A percentile compares a stretch with the other conserved stretches of the same genome.
Evolutionary conservation across 2,888 invertebrate genomes (phyloP).

Genomic region (Amaurobius ferox): DNA sequence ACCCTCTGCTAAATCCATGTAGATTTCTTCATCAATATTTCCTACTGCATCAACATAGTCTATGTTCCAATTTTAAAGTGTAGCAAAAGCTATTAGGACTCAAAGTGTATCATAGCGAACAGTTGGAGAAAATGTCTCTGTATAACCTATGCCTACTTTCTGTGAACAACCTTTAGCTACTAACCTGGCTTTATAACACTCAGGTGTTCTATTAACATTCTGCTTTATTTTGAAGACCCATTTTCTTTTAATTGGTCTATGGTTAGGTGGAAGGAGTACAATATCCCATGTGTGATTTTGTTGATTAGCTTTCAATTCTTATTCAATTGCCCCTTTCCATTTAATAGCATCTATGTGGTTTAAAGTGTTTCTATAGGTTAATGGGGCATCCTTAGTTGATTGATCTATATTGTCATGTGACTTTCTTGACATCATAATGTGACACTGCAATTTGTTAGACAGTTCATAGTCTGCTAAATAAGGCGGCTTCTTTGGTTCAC

Average conservation of each 20-base stretch:
- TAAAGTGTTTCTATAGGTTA: too few species aligned
- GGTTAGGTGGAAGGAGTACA: constrained; percentile 57
- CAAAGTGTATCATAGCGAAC: constrained; percentile 70
- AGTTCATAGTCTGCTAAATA: too few species aligned
- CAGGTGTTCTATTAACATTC: constrained; percentile 63
- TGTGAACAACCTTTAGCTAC: constrained; percentile 74
- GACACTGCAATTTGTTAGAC: too few species aligned
- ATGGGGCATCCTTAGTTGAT: too few species aligned
- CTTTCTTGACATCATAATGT: too few species aligned
- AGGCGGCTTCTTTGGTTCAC: too few species aligned
- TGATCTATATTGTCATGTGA: too few species aligned
- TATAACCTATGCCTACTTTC: constrained; percentile 70
- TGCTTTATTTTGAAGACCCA: constrained; percentile 74
- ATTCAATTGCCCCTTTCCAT: too few species aligned
- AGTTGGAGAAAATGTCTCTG: constrained; percentile 74
- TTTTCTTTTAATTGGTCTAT: constrained; percentile 70
- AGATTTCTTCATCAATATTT: constrained; percentile 70
- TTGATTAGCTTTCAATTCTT: too few species aligned
- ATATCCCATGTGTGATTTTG: constrained; percentile 73
- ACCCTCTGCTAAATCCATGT: constrained; percentile 40
- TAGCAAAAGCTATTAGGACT: constrained; percentile 68
- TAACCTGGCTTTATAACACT: constrained; percentile 73
- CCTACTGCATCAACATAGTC: constrained; percentile 74
- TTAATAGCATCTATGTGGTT: too few species aligned
- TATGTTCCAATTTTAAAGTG: constrained; percentile 50